These are phyloP conservation scores for Podotricha telesiphe DNA, from an alignment of 2,888 invertebrate genomes.

Conservation along the genomic window DNA sequence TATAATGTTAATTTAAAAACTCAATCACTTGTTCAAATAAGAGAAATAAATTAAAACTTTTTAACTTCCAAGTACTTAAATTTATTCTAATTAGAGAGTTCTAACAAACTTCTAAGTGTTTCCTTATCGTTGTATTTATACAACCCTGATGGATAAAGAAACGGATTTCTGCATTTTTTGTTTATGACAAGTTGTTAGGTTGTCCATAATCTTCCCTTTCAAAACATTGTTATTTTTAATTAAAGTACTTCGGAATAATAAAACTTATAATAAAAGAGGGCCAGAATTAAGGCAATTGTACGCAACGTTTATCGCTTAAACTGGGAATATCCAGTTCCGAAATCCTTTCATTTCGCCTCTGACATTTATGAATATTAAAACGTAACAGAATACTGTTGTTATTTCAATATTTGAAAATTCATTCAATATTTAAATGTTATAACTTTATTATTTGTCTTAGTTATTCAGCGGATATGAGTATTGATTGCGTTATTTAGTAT, in stretches of 20 bases:
- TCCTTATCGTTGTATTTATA: slow-evolving; percentile 46
- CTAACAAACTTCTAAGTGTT: slow-evolving; percentile 41
- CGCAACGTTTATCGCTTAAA: slow-evolving; percentile 54
- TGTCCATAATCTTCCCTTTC: slow-evolving; percentile 67
- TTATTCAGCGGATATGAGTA: slow-evolving; percentile 1
- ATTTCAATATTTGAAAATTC: slow-evolving; percentile 45
- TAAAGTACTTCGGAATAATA: slow-evolving; percentile 67
- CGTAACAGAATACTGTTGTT: slow-evolving; percentile 45
- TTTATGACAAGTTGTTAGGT: slow-evolving; percentile 62
- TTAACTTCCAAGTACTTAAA: slow-evolving; percentile 46
- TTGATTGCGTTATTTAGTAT: neutral
- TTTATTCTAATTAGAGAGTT: slow-evolving; percentile 58
- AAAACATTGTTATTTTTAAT: slow-evolving; percentile 72
- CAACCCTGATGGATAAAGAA: slow-evolving; percentile 55
- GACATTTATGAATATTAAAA: slow-evolving; percentile 60
- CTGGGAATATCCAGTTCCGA: slow-evolving; percentile 51
- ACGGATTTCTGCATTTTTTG: slow-evolving; percentile 65
- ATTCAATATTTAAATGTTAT: slow-evolving; percentile 40
- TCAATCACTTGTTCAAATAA: slow-evolving; percentile 49
- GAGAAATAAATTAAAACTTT: slow-evolving; percentile 52
- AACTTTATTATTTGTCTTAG: slow-evolving; percentile 33
- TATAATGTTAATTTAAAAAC: slow-evolving; percentile 37
- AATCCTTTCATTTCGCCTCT: slow-evolving; percentile 56
- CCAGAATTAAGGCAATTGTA: slow-evolving; percentile 55
- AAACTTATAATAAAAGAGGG: slow-evolving; percentile 58